Conservation (phyloP, 2,797 vertebrate genomes). For the Bryconaethiops microstoma region DNA sequence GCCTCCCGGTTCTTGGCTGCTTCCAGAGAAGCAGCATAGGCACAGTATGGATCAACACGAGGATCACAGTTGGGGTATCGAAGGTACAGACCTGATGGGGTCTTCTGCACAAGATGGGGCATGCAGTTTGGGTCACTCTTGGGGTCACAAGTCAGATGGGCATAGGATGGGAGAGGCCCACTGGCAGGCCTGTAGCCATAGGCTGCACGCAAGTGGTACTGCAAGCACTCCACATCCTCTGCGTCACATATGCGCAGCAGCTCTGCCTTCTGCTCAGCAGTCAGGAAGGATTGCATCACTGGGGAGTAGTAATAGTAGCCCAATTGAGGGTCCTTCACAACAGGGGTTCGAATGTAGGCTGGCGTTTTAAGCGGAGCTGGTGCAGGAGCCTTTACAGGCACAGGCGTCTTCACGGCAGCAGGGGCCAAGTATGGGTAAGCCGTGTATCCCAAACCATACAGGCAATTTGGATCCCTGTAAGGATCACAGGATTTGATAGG, state of each 20-base stretch:
- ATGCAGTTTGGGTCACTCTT: slow-evolving; percentile 73
- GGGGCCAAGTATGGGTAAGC: slow-evolving; percentile 73
- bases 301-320: slow-evolving; percentile 74
- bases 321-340: slow-evolving; percentile 61
- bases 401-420: slow-evolving; percentile 53
- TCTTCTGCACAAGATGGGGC: slow-evolving; percentile 69
- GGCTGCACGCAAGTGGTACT: slow-evolving; percentile 81
- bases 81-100: slow-evolving; percentile 70
- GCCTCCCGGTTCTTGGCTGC: slow-evolving; percentile 64
- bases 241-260: slow-evolving; percentile 78
- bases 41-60: slow-evolving; percentile 71
- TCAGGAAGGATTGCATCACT: slow-evolving; percentile 67
- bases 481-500: slow-evolving; percentile 79
- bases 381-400: slow-evolving; percentile 50
- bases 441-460: slow-evolving; percentile 69
- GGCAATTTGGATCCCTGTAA: slow-evolving; percentile 77
- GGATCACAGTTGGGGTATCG: slow-evolving; percentile 78
- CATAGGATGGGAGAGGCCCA: slow-evolving; percentile 72
- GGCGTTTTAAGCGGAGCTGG: slow-evolving; percentile 62
- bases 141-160: slow-evolving; percentile 79
- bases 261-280: slow-evolving; percentile 77
- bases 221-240: slow-evolving; percentile 80
- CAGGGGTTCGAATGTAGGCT: slow-evolving; percentile 49
- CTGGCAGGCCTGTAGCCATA: slow-evolving; percentile 69
- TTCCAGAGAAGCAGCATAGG: slow-evolving; percentile 66